Base-by-base conservation (phyloP, 92 coral and sea anemone species). In the Parazoanthus darwini region DNA sequence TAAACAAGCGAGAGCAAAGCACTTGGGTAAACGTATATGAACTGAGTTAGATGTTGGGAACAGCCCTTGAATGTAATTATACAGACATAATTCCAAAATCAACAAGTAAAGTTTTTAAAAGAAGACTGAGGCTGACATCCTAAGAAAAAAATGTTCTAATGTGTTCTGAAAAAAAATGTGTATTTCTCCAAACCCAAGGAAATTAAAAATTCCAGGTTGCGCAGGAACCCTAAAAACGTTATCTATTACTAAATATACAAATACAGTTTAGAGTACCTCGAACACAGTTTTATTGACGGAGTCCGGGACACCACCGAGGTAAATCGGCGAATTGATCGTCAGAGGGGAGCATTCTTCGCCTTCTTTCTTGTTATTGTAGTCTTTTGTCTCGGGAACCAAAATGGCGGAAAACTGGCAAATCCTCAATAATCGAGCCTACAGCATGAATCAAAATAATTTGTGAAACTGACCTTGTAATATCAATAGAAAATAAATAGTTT, bases 341-440 rank as follows among this genome's bases (percentile, higher is more conserved):
- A 97, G 90, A 0, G 88, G 68, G 22, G 77, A 65, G n/a, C 77
- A 46, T 0, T 33, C 42, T 3, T 78, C 87, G 0, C 91, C 91
- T 9, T 3, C 23, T 20, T 81, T 84, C 25, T 80, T 39, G 58
- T 93, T 97, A 3, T 82, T 91, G 89, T 97, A 97, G 86, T 97
- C 99, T 39, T 89, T 92, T n/a, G 91, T 94, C 29, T 75, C 74
- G 8, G 97, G 86, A 10, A 97, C 95, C 38, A 97, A 92, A 68
- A 95, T 85, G 44, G 94, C 99, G 43, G 97, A 93, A 86, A 97
- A 97, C 92, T 95, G 94, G 77, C 76, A 68, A 58, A 97, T 97
- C 77, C 98, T 91, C 22, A 97, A 82, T 71, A 95, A 75, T 8
- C 82, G 91, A 29, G 91, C 98, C 98, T 96, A 86, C 23, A 77